phyloP scores from a whole-genome alignment of 2,888 invertebrate genomes.

The Gandaritis pyraliata region DNA sequence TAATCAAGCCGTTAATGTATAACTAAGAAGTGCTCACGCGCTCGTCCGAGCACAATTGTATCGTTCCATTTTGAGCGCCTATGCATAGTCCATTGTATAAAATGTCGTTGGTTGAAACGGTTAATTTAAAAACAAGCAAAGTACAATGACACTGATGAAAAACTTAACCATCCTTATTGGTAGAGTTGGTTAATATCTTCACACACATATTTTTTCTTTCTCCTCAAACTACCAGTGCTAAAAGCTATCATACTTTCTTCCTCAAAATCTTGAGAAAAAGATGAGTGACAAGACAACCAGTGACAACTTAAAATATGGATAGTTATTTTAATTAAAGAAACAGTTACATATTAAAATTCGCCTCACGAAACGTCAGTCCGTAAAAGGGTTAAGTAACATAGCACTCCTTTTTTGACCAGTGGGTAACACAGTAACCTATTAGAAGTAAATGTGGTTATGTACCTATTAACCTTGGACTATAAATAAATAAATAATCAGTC shows the following conservation, averaged over 20 bases:
- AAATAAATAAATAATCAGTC: too few relatives aligned
- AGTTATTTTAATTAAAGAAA: background rate
- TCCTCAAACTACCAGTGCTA: too few relatives aligned
- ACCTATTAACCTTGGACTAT: constrained; percentile 19
- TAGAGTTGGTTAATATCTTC: constrained; percentile 13
- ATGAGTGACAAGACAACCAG: too few relatives aligned
- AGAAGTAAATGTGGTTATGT: constrained; percentile 20
- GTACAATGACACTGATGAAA: constrained; percentile 9
- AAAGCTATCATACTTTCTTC: too few relatives aligned
- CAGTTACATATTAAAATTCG: constrained; percentile 26
- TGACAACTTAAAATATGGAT: background rate
- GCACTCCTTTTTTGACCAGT: constrained; percentile 32
- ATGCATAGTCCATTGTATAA: too few relatives aligned
- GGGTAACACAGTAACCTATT: constrained; percentile 43
- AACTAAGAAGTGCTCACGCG: too few relatives aligned
- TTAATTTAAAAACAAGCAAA: background rate
- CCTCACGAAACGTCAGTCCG: background rate
- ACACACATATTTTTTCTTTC: background rate
- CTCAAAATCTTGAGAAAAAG: background rate
- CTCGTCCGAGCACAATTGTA: too few relatives aligned
- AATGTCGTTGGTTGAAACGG: too few relatives aligned
- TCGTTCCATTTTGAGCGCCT: too few relatives aligned
- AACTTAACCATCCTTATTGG: constrained; percentile 22
- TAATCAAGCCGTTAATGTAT: too few relatives aligned
- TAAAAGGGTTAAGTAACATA: constrained; percentile 20